These are phyloP conservation scores for Calephelis perditalis DNA, from an alignment of 2,888 invertebrate species.

Conservation along the genomic window DNA sequence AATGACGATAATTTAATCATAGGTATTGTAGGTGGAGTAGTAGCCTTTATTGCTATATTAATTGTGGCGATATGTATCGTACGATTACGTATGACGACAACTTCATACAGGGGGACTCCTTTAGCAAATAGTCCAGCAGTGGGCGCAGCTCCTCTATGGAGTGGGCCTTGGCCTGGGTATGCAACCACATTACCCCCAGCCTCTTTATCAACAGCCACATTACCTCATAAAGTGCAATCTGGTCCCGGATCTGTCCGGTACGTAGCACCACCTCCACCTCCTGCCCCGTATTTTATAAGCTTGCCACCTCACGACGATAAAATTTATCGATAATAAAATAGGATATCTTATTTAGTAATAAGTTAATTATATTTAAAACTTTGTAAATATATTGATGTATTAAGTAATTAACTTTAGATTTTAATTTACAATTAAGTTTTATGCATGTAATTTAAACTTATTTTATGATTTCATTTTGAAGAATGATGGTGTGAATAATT, in stretches of 20 bases:
- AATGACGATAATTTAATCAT: conserved; percentile 96
- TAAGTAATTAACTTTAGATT: conserved; percentile 20
- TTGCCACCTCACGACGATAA: conserved; percentile 81
- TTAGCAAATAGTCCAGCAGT: conserved; percentile 80
- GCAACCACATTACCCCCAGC: conserved; percentile 79
- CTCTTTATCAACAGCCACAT: conserved; percentile 80
- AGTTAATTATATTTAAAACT: conserved; percentile 19
- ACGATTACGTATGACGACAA: conserved; percentile 83
- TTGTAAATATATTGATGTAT: conserved; percentile 27
- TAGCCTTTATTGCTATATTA: conserved; percentile 92
- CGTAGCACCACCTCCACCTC: conserved; percentile 81
- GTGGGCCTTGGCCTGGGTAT: conserved; percentile 75
- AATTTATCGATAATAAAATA: conserved; percentile 75
- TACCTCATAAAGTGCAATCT: conserved; percentile 81
- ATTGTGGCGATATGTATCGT: conserved; percentile 94
- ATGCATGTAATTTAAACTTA: conserved; percentile 32
- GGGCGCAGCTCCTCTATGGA: conserved; percentile 80
- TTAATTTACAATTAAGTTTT: conserved; percentile 19
- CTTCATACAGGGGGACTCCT: conserved; percentile 83
- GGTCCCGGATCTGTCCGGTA: conserved; percentile 72
- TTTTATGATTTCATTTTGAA: conserved; percentile 15
- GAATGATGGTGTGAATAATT: too few relatives aligned
- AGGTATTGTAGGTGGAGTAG: conserved; percentile 95
- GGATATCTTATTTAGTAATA: conserved; percentile 13
- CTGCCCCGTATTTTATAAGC: conserved; percentile 81